Evolutionary conservation across 2,888 invertebrate genomes (phyloP).

Genomic region (Tiphia femorata): DNA sequence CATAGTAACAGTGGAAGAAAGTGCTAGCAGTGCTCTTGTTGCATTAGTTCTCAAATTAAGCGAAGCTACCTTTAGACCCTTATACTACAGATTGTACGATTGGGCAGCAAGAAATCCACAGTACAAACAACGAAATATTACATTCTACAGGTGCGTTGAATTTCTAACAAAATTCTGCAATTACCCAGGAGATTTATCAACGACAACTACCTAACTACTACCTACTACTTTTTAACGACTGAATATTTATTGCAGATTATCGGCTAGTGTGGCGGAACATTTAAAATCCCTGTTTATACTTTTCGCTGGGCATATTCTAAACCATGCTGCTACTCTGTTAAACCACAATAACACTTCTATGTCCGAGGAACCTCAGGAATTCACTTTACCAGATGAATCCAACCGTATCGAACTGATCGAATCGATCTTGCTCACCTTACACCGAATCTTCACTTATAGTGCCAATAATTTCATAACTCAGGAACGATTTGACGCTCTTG

Average conservation of each 20-base stretch:
- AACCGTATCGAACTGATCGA: constrained; percentile 72
- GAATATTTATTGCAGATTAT: constrained; percentile 72
- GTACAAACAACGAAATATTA: constrained; percentile 78
- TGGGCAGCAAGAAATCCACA: constrained; percentile 82
- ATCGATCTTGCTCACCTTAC: constrained; percentile 81
- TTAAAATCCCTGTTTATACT: constrained; percentile 89
- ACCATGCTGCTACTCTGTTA: constrained; percentile 82
- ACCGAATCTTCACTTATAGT: constrained; percentile 85
- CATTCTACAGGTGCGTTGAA: constrained; percentile 80
- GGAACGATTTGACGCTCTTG: constrained; percentile 85
- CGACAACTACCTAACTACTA: constrained; percentile 1
- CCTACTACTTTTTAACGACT: constrained; percentile 1
- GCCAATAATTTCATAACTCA: constrained; percentile 87
- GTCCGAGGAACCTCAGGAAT: constrained; percentile 71
- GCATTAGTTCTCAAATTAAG: constrained; percentile 88
- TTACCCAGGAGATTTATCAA: not conserved
- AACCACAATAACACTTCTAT: constrained; percentile 78
- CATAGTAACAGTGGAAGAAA: constrained; percentile 78
- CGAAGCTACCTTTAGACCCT: constrained; percentile 88
- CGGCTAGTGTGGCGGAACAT: constrained; percentile 82
- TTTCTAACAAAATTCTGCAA: not conserved
- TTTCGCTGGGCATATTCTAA: constrained; percentile 89
- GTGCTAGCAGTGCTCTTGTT: constrained; percentile 83
- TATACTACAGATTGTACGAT: constrained; percentile 88
- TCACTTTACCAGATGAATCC: constrained; percentile 70